These are phyloP conservation scores for Hirtodrosophila trivittata DNA, from an alignment of 2,888 invertebrate species.

Conservation along the genomic window DNA sequence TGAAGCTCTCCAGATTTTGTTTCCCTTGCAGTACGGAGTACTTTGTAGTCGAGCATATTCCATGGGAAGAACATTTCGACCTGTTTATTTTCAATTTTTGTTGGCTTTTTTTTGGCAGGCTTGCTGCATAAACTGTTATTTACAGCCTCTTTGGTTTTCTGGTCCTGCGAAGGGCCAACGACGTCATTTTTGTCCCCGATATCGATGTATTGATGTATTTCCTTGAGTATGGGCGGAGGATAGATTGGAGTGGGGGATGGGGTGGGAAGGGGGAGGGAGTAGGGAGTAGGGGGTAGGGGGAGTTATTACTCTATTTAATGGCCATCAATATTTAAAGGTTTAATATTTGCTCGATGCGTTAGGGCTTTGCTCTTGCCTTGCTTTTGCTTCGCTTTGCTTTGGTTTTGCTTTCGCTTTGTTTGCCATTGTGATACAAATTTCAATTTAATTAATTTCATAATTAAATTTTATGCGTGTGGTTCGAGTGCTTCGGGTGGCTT, in stretches of 20 bases:
- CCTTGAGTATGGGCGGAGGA: not conserved
- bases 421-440: constrained; percentile 47
- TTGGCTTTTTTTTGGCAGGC: constrained; percentile 28
- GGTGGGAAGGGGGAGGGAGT: constrained; percentile 12
- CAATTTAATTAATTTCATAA: constrained; percentile 71
- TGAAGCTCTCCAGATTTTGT: no score
- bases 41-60: no score
- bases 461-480: constrained; percentile 45
- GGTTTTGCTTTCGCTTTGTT: constrained; percentile 6
- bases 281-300: constrained; percentile 17
- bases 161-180: constrained; percentile 27
- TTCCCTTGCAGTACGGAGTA: no score
- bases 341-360: constrained; percentile 51
- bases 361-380: not conserved
- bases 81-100: constrained; percentile 11
- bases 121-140: constrained; percentile 63
- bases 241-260: constrained; percentile 9
- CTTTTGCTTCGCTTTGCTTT: constrained; percentile 2
- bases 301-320: constrained; percentile 64
- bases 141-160: constrained; percentile 47
- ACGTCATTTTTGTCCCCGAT: constrained; percentile 40
- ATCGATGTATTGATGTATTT: constrained; percentile 8
- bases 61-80: no score
- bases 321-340: constrained; percentile 67
- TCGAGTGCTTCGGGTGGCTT: not conserved